A percentile compares a stretch with the other conserved stretches of the same genome.
phyloP scores from a whole-genome alignment of 2,797 vertebrate genomes.

The Moxostoma hubbsi region DNA sequence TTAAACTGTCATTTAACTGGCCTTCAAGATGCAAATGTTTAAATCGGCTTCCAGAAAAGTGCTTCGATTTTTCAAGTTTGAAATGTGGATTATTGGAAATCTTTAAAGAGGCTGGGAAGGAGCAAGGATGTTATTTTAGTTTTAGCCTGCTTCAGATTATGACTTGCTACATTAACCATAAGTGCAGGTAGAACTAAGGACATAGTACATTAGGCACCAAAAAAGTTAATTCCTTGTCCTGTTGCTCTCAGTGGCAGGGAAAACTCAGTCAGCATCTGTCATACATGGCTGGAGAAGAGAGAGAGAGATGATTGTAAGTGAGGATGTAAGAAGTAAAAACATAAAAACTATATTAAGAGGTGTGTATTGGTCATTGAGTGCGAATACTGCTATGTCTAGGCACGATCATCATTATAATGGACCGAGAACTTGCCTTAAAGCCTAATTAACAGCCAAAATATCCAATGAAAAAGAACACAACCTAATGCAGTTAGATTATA shows the following conservation, averaged over 20 bases:
- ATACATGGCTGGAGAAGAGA: slow-evolving; percentile 23
- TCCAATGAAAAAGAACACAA: slow-evolving; percentile 41
- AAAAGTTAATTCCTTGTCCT: slow-evolving; percentile 15
- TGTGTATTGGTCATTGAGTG: not conserved
- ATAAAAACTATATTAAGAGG: slow-evolving; percentile 7
- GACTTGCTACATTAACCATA: slow-evolving; percentile 53
- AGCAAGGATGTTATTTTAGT: slow-evolving; percentile 49
- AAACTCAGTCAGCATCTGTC: slow-evolving; percentile 51
- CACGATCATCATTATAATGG: slow-evolving; percentile 27
- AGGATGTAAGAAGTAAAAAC: slow-evolving; percentile 1
- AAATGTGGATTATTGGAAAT: slow-evolving; percentile 50
- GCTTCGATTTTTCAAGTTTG: slow-evolving; percentile 2
- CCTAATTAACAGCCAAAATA: slow-evolving; percentile 21
- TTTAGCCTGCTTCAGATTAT: slow-evolving; percentile 44
- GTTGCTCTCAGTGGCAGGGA: slow-evolving; percentile 24
- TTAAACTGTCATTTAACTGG: not conserved
- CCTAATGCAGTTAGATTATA: not conserved
- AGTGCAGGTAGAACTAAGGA: slow-evolving; percentile 53
- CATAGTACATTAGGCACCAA: slow-evolving; percentile 49
- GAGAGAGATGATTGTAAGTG: not conserved
- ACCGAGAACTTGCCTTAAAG: slow-evolving; percentile 7
- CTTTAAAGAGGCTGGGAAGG: slow-evolving; percentile 23
- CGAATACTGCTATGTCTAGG: slow-evolving; percentile 16
- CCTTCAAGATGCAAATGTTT: slow-evolving; percentile 29
- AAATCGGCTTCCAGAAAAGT: not conserved